Conservation (phyloP, 2,113 vertebrate species). For the Tragelaphus scriptus region DNA sequence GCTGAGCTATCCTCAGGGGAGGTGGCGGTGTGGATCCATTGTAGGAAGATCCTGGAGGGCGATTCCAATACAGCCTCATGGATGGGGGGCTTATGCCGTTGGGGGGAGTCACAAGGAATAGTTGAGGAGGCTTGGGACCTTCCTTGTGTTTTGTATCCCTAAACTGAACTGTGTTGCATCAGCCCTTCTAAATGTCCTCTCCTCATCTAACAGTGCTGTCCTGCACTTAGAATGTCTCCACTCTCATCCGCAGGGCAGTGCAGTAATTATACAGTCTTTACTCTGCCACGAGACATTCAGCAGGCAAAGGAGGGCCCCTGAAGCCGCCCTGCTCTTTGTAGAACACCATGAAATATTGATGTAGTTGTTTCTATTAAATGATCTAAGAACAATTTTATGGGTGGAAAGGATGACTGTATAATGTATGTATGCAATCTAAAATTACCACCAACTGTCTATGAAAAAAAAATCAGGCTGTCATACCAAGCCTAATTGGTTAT, state of each 20-base stretch:
- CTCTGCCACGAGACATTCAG: accelerated
- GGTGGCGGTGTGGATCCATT: background rate
- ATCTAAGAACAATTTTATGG: background rate
- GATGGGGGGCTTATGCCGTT: background rate
- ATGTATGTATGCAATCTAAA: constrained; percentile 5
- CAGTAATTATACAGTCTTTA: background rate
- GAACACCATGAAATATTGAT: background rate
- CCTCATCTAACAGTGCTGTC: no score
- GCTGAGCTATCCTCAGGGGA: background rate
- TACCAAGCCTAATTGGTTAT: background rate
- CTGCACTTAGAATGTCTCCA: background rate
- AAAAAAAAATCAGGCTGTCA: background rate
- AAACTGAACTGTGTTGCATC: background rate
- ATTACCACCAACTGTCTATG: background rate
- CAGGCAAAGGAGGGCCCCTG: background rate
- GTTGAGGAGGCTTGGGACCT: background rate
- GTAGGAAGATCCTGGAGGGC: background rate
- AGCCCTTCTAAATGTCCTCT: background rate
- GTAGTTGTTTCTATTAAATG: constrained; percentile 10
- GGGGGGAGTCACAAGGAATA: no score
- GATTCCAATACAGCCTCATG: background rate
- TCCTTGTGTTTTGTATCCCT: background rate
- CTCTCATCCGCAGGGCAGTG: no score
- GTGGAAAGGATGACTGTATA: background rate
- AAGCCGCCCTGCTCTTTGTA: background rate